Base-by-base conservation (phyloP, 2,888 invertebrate species). In the Oxystoma pomonae region DNA sequence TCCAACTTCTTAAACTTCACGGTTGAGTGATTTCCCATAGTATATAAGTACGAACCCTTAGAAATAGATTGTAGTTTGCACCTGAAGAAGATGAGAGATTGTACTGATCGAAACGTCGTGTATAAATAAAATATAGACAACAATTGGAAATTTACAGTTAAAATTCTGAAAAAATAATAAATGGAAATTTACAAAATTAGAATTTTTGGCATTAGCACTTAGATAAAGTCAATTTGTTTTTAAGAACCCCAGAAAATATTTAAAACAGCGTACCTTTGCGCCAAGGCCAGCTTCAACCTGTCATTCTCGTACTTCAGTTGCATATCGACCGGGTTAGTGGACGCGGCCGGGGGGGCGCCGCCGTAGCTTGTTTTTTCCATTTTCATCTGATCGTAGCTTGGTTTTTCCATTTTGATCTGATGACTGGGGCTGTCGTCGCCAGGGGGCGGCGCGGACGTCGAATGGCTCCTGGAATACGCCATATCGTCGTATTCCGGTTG, bases 301-400 rank as follows among this genome's bases (percentile, higher is more conserved):
- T 98, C 98, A 80, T 98, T 98, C 83, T 98, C 98, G 82, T 97
- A 97, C 78, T 97, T 94, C 67, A 98, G 85, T 80, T 97, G 96
- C 78, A 92, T 92, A 76, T 95, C 91, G 53, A 85, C 81, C 61
- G 80, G 83, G 72, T 78, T 83, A 80, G 74, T 56, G 64, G 67
- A 71, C 19, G 68, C 61, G 16, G 66, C 66, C 16, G 59, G 59
- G 52, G 68, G 65, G 1, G 64, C 52, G 5, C 63, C 63, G 0
- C 64, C 62, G 20, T 59, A 65, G 20, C 70, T 68, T n/a, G 70
- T 72, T 67, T 80, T 80, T 2, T 79, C 80, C 53, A 78, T 67
- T 69, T 80, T 80, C 12, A 72, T 72, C 73, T 86, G 86, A 78
- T 88, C 87, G 75, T 87, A 88, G 21, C n/a, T n/a, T n/a, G n/a